These are phyloP conservation scores for Smutsia temminckii DNA, from an alignment of 2,797 vertebrate species.

Conservation along the genomic window DNA sequence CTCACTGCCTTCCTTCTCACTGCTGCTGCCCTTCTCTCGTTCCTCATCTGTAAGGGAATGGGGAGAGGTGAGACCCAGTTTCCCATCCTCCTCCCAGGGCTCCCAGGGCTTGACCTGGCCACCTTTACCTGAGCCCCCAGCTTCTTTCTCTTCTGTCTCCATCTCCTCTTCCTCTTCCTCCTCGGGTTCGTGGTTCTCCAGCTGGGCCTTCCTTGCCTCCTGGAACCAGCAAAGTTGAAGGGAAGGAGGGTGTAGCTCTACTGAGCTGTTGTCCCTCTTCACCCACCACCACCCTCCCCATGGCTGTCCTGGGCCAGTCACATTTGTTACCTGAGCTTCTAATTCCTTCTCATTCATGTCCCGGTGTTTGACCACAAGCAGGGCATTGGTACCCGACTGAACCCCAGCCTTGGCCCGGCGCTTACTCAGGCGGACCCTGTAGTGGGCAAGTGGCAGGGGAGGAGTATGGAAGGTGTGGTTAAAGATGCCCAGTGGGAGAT, in stretches of 20 bases:
- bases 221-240: slow-evolving; percentile 69
- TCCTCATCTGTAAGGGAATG: slow-evolving; percentile 86
- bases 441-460: background rate
- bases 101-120: background rate
- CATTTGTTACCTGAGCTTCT: slow-evolving; percentile 92
- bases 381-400: slow-evolving; percentile 94
- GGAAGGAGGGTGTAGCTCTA: background rate
- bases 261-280: background rate
- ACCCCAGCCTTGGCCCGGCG: slow-evolving; percentile 96
- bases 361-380: slow-evolving; percentile 97
- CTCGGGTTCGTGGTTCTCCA: slow-evolving; percentile 98
- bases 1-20: slow-evolving; percentile 85
- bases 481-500: background rate
- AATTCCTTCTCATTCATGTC: slow-evolving; percentile 98
- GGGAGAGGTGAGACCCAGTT: background rate
- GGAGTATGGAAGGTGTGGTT: background rate
- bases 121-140: slow-evolving; percentile 89
- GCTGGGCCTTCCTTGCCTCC: slow-evolving; percentile 95
- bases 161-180: slow-evolving; percentile 96
- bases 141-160: slow-evolving; percentile 88
- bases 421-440: slow-evolving; percentile 95
- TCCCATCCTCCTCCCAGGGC: background rate
- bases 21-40: slow-evolving; percentile 91
- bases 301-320: background rate
- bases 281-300: background rate